Percentiles rank a stretch among this genome's conserved stretches.
These are phyloP conservation scores for Myotis yumanensis DNA, from an alignment of 2,113 vertebrate genomes.

Conservation along the genomic window DNA sequence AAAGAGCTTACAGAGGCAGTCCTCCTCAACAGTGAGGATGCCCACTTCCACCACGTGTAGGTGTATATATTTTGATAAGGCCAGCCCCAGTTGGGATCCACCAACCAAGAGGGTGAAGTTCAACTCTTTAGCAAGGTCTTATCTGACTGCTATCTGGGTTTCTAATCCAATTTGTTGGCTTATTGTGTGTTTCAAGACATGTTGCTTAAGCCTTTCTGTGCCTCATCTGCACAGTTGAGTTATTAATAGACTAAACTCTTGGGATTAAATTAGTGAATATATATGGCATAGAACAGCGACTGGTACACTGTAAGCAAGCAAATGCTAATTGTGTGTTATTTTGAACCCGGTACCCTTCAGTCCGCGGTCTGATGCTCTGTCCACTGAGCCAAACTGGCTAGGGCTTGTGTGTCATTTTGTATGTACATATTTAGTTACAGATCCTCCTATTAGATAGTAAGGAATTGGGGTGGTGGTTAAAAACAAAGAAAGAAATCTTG, in stretches of 20 bases:
- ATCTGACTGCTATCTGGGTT: not conserved
- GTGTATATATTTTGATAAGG: not conserved
- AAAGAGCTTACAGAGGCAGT: not conserved
- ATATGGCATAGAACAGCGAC: not conserved
- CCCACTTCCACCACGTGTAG: not conserved
- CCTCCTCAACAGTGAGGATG: not conserved
- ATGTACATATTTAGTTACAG: not conserved
- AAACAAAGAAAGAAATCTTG: constrained; percentile 7
- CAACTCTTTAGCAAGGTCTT: not conserved
- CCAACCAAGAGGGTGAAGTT: not conserved
- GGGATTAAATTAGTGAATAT: constrained; percentile 25
- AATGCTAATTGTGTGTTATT: not conserved
- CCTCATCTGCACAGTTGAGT: not conserved
- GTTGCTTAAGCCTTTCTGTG: constrained; percentile 23
- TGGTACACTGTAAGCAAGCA: not conserved
- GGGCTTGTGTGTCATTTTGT: not conserved
- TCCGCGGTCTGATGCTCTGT: too few relatives aligned
- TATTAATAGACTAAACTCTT: constrained; percentile 24
- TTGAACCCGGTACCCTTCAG: too few relatives aligned
- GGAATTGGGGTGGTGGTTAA: not conserved
- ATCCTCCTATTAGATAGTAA: not conserved
- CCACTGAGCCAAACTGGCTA: too few relatives aligned
- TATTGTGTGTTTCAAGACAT: not conserved
- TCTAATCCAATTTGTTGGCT: constrained; percentile 22
- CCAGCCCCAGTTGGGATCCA: not conserved